These are phyloP conservation scores for Argya squamiceps DNA, from an alignment of 2,797 vertebrate genomes.

Conservation along the genomic window DNA sequence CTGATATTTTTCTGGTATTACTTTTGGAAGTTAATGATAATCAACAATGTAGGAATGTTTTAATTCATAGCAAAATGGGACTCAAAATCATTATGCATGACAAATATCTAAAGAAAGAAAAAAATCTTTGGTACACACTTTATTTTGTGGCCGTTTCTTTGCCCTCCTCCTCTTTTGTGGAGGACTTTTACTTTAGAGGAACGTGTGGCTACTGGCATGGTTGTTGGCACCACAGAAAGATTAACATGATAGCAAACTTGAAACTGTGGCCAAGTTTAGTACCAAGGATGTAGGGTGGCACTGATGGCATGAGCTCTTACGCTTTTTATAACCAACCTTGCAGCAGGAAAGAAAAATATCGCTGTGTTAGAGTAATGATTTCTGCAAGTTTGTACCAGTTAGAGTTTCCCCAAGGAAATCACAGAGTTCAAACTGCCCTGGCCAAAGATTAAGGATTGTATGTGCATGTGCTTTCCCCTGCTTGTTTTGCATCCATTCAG, in stretches of 20 bases:
- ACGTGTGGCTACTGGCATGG: neutral
- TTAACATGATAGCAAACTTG: neutral
- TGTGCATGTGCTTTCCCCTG: rapidly evolving
- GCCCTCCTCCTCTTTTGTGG: neutral
- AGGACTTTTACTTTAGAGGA: neutral
- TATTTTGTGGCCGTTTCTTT: neutral
- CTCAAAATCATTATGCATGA: neutral
- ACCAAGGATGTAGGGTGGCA: neutral
- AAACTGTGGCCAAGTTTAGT: neutral
- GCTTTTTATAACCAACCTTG: neutral
- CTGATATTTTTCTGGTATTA: neutral
- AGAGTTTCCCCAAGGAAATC: neutral
- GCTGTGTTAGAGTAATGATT: neutral
- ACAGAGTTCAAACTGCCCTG: rapidly evolving
- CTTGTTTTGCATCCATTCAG: neutral
- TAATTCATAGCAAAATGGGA: neutral
- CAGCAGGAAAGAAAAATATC: neutral
- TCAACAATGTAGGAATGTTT: neutral
- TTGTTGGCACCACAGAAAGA: neutral
- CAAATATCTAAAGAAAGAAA: neutral
- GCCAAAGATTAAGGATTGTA: neutral
- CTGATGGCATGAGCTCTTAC: rapidly evolving
- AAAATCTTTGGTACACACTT: neutral
- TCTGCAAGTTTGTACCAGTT: neutral
- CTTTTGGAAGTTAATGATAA: neutral